Evolutionary conservation across 2,797 vertebrate genomes (phyloP), one percentile per base, ranked within the genome.

Genomic region (Malurus splendens): DNA sequence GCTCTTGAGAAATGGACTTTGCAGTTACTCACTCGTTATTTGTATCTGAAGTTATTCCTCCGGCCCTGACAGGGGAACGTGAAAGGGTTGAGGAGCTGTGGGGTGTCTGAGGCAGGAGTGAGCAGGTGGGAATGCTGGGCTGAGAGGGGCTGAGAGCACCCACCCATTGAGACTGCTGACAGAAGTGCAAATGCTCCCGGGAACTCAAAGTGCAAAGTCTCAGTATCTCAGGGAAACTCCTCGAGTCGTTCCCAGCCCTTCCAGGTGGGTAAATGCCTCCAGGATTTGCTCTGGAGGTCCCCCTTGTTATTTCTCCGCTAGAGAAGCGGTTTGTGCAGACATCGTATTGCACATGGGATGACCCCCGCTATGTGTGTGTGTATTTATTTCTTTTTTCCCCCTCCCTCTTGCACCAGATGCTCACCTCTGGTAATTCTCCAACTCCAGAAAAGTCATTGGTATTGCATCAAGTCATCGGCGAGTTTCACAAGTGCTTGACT

Each of bases 341-440:
- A 11, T 14, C 13, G 8, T 27, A 30, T 59, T 70, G 38, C 30
- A 17, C 8, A 4, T 42, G 42, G 64, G 42, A 80, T 73, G 30
- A 56, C 76, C 32, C 50, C 50, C 0, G 0, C 33, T 82, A 13
- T 14, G 6, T 51, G 44, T 65, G 3, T 39, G 36, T 36, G 36
- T 36, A 36, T 36, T 36, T 36, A 2, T 4, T 20, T 55, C 36
- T 36, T 38, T 38, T n/a, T 24, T 3, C 5, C 9, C 10, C 8
- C 42, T 61, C 42, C 22, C 6, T 66, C 57, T 91, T 82, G 38
- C 16, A 44, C 41, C 45, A 82, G 48, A 61, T 85, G 47, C 75
- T 93, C 61, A 87, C 61, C 72, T 95, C 79, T 83, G 54, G 71
- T 90, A 82, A 41, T 79, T 82, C 60, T 92, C 77, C 86, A 87